phyloP scores from a whole-genome alignment of 2,888 invertebrate genomes.

The Scaeva pyrastri region DNA sequence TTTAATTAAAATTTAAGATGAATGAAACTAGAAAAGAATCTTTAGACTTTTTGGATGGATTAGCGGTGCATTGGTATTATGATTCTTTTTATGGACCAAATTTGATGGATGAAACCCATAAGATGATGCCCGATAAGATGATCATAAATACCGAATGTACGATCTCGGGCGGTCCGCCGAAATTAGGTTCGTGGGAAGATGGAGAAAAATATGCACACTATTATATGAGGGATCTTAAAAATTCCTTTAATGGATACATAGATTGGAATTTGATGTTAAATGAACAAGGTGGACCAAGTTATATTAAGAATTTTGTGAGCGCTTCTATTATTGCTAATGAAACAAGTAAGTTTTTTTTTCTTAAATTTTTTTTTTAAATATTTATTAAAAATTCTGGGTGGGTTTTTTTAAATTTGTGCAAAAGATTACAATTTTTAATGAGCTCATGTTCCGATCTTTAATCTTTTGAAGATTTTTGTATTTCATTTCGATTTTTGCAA shows the following conservation, averaged over 20 bases:
- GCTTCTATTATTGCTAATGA: conserved; percentile 87
- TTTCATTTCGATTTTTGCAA: too few species aligned
- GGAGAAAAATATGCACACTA: conserved; percentile 88
- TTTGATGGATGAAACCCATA: conserved; percentile 86
- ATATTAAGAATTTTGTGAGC: conserved; percentile 86
- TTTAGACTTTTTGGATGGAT: conserved; percentile 88
- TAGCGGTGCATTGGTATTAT: conserved; percentile 93
- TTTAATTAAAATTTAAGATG: conserved; percentile 83
- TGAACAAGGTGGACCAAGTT: conserved; percentile 91
- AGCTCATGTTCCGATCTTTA: too few species aligned
- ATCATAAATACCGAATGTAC: conserved; percentile 92
- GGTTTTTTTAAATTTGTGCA: too few species aligned
- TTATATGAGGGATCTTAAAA: conserved; percentile 89
- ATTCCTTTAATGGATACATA: conserved; percentile 92
- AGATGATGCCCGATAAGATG: conserved; percentile 88
- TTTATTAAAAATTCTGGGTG: too few species aligned
- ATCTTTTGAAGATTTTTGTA: too few species aligned
- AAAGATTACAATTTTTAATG: too few species aligned
- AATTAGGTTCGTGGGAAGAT: conserved; percentile 90
- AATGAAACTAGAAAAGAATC: conserved; percentile 85
- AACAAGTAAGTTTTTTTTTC: conserved; percentile 77
- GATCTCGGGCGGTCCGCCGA: conserved; percentile 85
- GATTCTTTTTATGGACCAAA: conserved; percentile 86
- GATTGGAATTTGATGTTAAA: conserved; percentile 95
- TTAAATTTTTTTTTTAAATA: conserved; percentile 74